Percentiles rank a stretch among this genome's conserved stretches.
These are phyloP conservation scores for Galaxias olidus DNA, from an alignment of 2,797 vertebrate genomes.

Conservation along the genomic window DNA sequence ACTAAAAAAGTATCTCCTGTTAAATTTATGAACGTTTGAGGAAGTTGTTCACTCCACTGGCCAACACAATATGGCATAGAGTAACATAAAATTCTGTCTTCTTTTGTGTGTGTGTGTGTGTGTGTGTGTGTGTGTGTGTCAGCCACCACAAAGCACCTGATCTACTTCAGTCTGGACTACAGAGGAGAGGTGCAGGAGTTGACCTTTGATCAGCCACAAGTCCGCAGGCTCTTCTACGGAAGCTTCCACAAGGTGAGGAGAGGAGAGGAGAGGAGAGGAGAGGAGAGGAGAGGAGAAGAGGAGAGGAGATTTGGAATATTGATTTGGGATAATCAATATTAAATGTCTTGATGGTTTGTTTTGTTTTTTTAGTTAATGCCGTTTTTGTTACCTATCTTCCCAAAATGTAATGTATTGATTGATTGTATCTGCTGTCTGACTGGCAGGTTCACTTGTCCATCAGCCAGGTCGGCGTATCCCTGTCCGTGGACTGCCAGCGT, in stretches of 20 bases:
- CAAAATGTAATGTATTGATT: not conserved
- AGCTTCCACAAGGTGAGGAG: conserved; percentile 92
- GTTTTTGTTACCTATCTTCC: too few relatives aligned
- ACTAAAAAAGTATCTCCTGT: too few relatives aligned
- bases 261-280: not conserved
- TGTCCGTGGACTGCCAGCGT: conserved; percentile 88
- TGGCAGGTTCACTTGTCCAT: conserved; percentile 87
- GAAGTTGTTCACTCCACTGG: too few relatives aligned
- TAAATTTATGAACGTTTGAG: too few relatives aligned
- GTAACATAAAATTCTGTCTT: too few relatives aligned
- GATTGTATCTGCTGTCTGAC: conserved; percentile 20
- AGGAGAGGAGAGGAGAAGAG: not conserved
- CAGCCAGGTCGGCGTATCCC: conserved; percentile 81
- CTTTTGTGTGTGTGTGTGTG: conserved; percentile 16
- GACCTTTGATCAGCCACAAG: conserved; percentile 87
- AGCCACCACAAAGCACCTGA: conserved; percentile 85
- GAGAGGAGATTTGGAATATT: not conserved
- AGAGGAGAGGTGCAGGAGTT: conserved; percentile 86
- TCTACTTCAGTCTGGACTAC: conserved; percentile 91
- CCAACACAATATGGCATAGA: too few relatives aligned
- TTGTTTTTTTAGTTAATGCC: too few relatives aligned
- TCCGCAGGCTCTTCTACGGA: conserved; percentile 90
- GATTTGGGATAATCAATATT: too few relatives aligned
- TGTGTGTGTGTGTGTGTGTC: conserved; percentile 27
- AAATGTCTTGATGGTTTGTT: too few relatives aligned